These are phyloP conservation scores for Rhagologus leucostigma DNA, from an alignment of 2,113 vertebrate genomes.

Conservation along the genomic window DNA sequence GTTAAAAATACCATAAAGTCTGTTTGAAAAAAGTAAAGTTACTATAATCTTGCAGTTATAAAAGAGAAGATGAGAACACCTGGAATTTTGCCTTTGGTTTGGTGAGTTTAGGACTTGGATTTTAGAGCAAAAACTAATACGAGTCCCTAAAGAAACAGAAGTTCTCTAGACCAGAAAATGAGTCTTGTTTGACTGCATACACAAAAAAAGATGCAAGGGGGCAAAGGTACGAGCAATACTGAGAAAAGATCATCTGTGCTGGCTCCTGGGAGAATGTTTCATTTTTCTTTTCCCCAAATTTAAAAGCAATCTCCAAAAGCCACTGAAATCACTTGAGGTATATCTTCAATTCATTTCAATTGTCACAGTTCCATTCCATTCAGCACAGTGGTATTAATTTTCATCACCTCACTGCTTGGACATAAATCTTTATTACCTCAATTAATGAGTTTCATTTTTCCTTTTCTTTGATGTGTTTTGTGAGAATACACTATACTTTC, in stretches of 20 bases:
- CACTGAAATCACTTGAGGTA: neutral
- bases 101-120: neutral
- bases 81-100: neutral
- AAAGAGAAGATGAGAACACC: neutral
- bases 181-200: neutral
- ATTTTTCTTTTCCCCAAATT: neutral
- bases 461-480: neutral
- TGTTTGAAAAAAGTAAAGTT: neutral
- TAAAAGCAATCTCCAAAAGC: neutral
- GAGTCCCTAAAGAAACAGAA: neutral
- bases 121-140: neutral
- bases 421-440: conserved; percentile 33
- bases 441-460: conserved; percentile 22
- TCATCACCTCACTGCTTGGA: neutral
- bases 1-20: neutral
- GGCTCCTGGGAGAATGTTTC: neutral
- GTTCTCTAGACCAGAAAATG: neutral
- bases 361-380: neutral
- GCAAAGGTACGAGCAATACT: neutral
- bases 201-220: neutral
- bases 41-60: neutral
- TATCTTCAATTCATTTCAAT: conserved; percentile 2
- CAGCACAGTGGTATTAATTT: neutral
- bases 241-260: neutral
- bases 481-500: neutral